phyloP scores from a whole-genome alignment of 1,140 invertebrate species.

The Drosophila ironensis region DNA sequence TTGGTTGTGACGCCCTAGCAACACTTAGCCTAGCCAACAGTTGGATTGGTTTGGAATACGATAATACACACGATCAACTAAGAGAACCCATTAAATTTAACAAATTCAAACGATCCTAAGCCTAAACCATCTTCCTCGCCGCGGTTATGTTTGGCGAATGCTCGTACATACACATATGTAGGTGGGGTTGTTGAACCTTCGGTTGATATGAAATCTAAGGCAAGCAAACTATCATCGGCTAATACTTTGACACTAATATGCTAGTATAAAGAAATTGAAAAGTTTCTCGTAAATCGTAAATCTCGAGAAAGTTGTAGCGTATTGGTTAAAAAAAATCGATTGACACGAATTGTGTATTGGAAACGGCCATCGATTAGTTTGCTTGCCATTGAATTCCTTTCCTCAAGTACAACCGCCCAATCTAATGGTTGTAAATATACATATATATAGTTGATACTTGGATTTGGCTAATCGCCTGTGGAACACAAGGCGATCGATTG shows the following conservation, averaged over 20 bases:
- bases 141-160: slow-evolving; percentile 21
- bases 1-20: slow-evolving; percentile 33
- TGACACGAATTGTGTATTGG: not conserved
- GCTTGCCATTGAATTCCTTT: not conserved
- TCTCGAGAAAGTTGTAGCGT: not conserved
- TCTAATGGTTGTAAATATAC: slow-evolving; percentile 39
- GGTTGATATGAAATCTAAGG: not conserved
- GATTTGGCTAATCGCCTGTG: slow-evolving; percentile 63
- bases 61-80: slow-evolving; percentile 33
- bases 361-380: not conserved
- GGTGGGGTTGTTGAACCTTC: not conserved
- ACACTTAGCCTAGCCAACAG: slow-evolving; percentile 41
- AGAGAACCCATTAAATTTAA: slow-evolving; percentile 37
- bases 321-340: not conserved
- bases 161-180: slow-evolving; percentile 25
- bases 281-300: not conserved
- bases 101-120: slow-evolving; percentile 40
- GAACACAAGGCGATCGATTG: slow-evolving; percentile 23
- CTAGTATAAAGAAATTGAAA: not conserved
- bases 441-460: slow-evolving; percentile 58
- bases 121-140: slow-evolving; percentile 8
- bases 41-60: slow-evolving; percentile 38
- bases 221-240: not conserved
- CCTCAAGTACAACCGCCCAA: not conserved
- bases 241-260: not conserved